Conservation (phyloP, 2,113 vertebrate genomes). For the Dicerorhinus sumatrensis region DNA sequence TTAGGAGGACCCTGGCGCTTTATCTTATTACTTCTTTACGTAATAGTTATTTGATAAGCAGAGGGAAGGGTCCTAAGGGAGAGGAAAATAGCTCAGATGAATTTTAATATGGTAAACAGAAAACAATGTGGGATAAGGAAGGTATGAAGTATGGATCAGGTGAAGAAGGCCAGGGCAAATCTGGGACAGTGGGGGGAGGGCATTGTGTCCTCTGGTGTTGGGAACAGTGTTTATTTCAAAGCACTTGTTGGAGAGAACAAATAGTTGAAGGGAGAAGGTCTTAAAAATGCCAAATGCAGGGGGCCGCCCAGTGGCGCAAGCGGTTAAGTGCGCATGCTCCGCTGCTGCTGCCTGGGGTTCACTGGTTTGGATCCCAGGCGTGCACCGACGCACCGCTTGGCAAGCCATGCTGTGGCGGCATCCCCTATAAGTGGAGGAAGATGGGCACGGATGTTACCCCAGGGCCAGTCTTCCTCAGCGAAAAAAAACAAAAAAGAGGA, state of each 20-base stretch:
- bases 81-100: neutral
- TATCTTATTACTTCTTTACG: neutral
- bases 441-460: too few species aligned
- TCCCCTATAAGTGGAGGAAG: too few species aligned
- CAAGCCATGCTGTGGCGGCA: too few species aligned
- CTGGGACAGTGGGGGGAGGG: neutral
- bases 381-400: too few species aligned
- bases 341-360: too few species aligned
- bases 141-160: neutral
- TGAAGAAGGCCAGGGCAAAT: neutral
- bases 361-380: too few species aligned
- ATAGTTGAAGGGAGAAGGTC: neutral
- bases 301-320: too few species aligned
- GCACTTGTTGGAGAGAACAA: neutral
- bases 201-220: neutral
- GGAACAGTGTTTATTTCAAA: neutral
- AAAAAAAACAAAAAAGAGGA: too few species aligned
- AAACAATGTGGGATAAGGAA: neutral
- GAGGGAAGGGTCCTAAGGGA: neutral
- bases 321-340: too few species aligned
- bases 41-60: neutral
- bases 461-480: too few species aligned
- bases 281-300: neutral
- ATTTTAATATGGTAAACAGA: neutral
- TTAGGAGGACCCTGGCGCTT: neutral